phyloP scores from a whole-genome alignment of 2,797 vertebrate species.

The Spheniscus humboldti region DNA sequence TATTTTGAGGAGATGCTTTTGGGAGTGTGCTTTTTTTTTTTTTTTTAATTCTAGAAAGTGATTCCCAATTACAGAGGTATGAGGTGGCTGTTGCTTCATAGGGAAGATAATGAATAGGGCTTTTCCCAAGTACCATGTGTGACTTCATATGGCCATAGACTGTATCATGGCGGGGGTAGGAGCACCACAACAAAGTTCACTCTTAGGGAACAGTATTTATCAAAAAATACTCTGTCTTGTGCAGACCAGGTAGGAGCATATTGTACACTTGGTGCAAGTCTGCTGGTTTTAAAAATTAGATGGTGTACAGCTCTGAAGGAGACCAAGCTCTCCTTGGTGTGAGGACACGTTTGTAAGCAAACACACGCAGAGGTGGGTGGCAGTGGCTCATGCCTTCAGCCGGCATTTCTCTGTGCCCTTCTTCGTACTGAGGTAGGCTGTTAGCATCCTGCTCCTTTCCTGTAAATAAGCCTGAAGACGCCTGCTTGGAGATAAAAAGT shows the following conservation, averaged over 20 bases:
- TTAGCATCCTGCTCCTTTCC: not conserved
- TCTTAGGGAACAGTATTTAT: not conserved
- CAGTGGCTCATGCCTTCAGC: not conserved
- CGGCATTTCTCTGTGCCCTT: not conserved
- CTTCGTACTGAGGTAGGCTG: not conserved
- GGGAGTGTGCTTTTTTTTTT: not conserved
- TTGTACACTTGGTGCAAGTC: not conserved
- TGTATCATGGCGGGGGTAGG: not conserved
- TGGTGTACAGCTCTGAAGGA: not conserved
- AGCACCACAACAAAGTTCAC: not conserved
- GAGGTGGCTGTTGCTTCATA: not conserved
- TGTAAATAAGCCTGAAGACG: not conserved
- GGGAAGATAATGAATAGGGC: not conserved
- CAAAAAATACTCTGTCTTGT: not conserved
- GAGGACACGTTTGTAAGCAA: not conserved
- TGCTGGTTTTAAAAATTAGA: not conserved
- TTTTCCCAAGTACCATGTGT: not conserved
- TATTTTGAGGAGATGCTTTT: not conserved
- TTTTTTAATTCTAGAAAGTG: not conserved
- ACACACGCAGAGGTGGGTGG: not conserved
- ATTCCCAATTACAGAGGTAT: not conserved
- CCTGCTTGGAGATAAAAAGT: not conserved
- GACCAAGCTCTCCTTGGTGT: fast-evolving
- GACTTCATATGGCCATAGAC: not conserved
- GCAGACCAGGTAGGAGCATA: not conserved